These are phyloP conservation scores for Caranx melampygus DNA, from an alignment of 2,113 vertebrate species.

Conservation along the genomic window DNA sequence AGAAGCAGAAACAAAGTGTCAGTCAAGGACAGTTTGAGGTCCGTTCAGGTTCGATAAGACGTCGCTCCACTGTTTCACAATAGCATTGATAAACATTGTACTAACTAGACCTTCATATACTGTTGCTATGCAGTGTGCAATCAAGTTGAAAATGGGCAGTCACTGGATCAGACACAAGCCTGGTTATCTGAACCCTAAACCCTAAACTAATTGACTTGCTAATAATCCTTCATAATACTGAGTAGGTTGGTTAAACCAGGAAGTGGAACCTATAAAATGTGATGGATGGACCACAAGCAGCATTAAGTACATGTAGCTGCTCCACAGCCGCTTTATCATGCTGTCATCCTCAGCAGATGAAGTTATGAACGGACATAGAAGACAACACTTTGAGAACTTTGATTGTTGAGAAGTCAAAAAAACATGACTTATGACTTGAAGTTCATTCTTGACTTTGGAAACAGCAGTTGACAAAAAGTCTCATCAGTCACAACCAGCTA, in stretches of 20 bases:
- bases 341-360: neutral
- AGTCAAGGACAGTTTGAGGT: slow-evolving; percentile 41
- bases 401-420: neutral
- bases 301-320: no score
- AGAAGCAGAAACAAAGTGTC: slow-evolving; percentile 10
- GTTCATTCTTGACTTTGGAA: neutral
- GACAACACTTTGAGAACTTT: neutral
- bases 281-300: neutral
- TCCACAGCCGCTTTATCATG: neutral
- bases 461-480: neutral
- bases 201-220: no score
- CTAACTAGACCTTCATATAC: neutral
- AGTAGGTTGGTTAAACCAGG: neutral
- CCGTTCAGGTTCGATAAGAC: neutral
- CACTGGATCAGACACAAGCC: neutral
- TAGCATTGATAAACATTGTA: neutral
- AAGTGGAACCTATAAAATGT: neutral
- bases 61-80: neutral
- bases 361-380: neutral
- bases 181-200: neutral
- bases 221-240: neutral
- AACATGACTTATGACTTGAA: no score
- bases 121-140: no score
- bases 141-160: neutral
- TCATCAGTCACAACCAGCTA: no score